Evolutionary conservation across 2,113 vertebrate genomes (phyloP).

Genomic region (Rhodinocichla rosea): DNA sequence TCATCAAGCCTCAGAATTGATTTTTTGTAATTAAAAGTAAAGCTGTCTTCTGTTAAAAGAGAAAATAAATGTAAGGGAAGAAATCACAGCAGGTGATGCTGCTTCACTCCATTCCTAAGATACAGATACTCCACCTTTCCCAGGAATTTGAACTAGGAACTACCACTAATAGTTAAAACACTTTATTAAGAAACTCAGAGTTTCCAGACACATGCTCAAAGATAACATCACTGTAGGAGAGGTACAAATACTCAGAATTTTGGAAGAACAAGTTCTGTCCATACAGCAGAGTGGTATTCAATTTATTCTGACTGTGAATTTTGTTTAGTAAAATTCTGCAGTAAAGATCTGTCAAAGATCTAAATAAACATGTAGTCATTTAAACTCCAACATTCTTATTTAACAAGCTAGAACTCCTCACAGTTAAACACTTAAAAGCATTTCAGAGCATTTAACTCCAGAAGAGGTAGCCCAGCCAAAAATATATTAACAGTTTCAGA

Average conservation of each 20-base stretch:
- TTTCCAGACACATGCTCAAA: neutral
- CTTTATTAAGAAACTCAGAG: neutral
- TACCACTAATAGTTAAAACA: neutral
- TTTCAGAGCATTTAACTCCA: neutral
- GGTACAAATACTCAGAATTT: neutral
- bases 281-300: neutral
- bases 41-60: neutral
- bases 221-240: neutral
- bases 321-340: neutral
- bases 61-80: neutral
- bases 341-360: neutral
- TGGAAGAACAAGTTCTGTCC: neutral
- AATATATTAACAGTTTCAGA: neutral
- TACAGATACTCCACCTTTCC: neutral
- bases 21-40: neutral
- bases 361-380: neutral
- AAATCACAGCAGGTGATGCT: neutral
- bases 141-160: neutral
- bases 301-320: neutral
- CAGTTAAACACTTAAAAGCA: neutral
- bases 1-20: neutral
- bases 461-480: neutral
- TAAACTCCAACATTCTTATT: neutral
- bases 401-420: neutral
- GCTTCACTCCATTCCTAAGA: neutral